Evolutionary conservation across 2,888 invertebrate genomes (phyloP), one percentile per base, ranked within the genome.

Genomic region (Spisula subtruncata): DNA sequence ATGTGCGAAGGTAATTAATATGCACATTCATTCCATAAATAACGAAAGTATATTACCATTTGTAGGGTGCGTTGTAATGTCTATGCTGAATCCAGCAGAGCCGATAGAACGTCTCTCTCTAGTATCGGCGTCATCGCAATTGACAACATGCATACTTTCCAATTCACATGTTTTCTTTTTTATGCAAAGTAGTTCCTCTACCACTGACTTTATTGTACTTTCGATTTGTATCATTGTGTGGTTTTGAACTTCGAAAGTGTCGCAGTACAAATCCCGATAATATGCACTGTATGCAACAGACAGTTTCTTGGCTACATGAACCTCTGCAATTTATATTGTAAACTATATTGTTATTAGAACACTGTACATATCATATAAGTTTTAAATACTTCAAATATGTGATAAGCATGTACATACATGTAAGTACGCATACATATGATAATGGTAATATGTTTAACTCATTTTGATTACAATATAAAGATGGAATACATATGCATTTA

Each of bases 231-330:
- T 12, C 18, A 29, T 25, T 20, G 79, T 66, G 1, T 16, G 25
- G 6, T 14, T 1, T 14, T 12, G 16, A 6, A 84, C 1, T 48
- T 84, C 81, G 46, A 32, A n/a, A 12, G 46, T 80, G 0, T 35
- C 32, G 35, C 88, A 88, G 32, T 84, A 81, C 48, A 88, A 51
- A 84, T 88, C 81, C 0, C 66, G 16, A 66, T 88, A 88, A 54
- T 66, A 32, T 56, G 88, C 88, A 1, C 66, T 60, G 32, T 88
- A 88, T 4, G 10, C 1, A 1, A 84, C 66, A 25, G 35, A 46
- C 29, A 88, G 32, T 41, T 60, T 66, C 32, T 88, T 51, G 88
- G 81, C 32, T 41, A 8, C 41, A 41, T 41, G 41, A 2, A 41
- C 41, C 41, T 41, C 41, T 41, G 8, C 8, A 41, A 41, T 41